Evolutionary conservation across 2,797 vertebrate genomes (phyloP).

Genomic region (Syngnathus acus): DNA sequence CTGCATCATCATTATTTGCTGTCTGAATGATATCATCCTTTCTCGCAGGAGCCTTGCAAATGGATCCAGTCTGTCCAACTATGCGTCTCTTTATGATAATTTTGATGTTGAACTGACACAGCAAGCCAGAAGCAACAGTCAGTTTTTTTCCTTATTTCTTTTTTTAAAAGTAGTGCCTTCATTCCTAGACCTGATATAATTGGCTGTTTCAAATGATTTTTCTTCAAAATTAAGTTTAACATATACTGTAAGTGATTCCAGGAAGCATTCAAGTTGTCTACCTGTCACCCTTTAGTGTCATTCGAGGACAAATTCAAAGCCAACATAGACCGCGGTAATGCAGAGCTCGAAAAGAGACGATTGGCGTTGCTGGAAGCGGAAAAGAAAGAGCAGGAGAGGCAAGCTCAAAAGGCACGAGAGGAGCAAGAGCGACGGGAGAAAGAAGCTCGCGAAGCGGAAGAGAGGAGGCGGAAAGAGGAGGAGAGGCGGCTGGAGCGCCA

Average conservation of each 20-base stretch:
- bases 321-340: slow-evolving; percentile 85
- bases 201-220: neutral
- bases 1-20: neutral
- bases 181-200: neutral
- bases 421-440: slow-evolving; percentile 76
- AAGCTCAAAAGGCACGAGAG: slow-evolving; percentile 79
- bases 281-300: slow-evolving; percentile 64
- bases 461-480: slow-evolving; percentile 75
- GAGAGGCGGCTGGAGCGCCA: slow-evolving; percentile 71
- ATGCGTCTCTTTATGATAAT: slow-evolving; percentile 75
- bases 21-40: slow-evolving; percentile 3
- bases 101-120: slow-evolving; percentile 74
- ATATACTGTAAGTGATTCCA: no score
- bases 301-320: slow-evolving; percentile 94
- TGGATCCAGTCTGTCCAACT: slow-evolving; percentile 72
- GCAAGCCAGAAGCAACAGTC: slow-evolving; percentile 81
- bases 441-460: slow-evolving; percentile 60
- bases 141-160: slow-evolving; percentile 19
- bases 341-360: slow-evolving; percentile 89
- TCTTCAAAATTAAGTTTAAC: neutral
- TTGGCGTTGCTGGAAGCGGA: slow-evolving; percentile 81
- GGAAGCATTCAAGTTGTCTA: neutral
- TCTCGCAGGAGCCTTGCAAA: slow-evolving; percentile 71
- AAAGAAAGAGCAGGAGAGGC: slow-evolving; percentile 80
- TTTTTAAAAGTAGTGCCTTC: neutral